Percentiles rank a stretch among this genome's conserved stretches.
Conservation (phyloP, 1,140 invertebrate species). For the Eciton burchellii region DNA sequence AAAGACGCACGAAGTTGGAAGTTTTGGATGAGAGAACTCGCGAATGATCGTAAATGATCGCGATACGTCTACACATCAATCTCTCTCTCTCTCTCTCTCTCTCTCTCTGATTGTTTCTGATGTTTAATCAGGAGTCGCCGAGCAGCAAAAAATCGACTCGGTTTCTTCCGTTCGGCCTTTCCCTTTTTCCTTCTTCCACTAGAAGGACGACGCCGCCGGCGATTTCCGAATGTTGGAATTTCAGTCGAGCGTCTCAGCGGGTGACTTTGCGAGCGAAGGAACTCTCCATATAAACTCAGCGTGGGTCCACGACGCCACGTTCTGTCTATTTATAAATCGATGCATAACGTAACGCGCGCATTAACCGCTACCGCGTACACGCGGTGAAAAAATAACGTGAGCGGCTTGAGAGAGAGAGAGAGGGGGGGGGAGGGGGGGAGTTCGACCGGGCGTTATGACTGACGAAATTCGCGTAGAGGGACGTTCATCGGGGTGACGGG, state of each 20-base stretch:
- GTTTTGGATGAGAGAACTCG: not conserved
- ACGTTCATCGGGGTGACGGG: not conserved
- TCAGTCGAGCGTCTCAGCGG: slow-evolving; percentile 71
- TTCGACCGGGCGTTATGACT: slow-evolving; percentile 41
- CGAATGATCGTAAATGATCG: not conserved
- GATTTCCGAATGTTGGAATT: slow-evolving; percentile 36
- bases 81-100: no score
- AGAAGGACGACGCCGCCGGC: not conserved
- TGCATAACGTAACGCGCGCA: slow-evolving; percentile 34
- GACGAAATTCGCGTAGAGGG: slow-evolving; percentile 49
- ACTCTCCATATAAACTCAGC: slow-evolving; percentile 71
- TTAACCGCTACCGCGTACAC: not conserved
- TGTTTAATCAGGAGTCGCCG: not conserved
- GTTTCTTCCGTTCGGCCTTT: no score
- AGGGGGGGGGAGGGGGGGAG: not conserved
- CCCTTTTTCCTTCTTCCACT: not conserved
- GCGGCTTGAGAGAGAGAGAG: slow-evolving; percentile 11
- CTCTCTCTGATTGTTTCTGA: slow-evolving; percentile 3
- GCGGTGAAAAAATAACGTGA: not conserved
- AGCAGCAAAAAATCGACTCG: not conserved
- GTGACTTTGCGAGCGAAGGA: slow-evolving; percentile 61
- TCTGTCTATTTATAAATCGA: slow-evolving; percentile 79
- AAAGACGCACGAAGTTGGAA: no score
- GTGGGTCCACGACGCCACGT: slow-evolving; percentile 71
- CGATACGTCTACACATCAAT: not conserved